Evolutionary conservation across 2,888 invertebrate genomes (phyloP).

Genomic region (Chloroclystis v-ata): DNA sequence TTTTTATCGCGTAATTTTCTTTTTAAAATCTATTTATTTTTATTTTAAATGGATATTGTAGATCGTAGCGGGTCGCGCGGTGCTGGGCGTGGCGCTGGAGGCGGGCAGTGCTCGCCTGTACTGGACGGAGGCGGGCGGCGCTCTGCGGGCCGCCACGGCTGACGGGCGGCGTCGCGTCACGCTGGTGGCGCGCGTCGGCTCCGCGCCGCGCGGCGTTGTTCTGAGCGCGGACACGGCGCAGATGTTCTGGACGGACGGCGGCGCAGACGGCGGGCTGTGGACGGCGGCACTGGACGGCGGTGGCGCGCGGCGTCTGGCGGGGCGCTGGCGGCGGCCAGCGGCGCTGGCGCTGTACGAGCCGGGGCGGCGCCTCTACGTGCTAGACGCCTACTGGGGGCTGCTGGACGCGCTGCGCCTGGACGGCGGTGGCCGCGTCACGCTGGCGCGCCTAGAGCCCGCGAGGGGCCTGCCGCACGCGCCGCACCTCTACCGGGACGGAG

Average conservation of each 20-base stretch:
- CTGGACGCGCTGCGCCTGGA: constrained; percentile 84
- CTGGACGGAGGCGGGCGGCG: constrained; percentile 79
- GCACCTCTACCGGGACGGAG: constrained; percentile 13
- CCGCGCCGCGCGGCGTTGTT: constrained; percentile 84
- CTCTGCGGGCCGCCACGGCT: constrained; percentile 27
- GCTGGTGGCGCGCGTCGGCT: constrained; percentile 66
- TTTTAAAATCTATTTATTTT: no score
- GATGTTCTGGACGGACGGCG: constrained; percentile 86
- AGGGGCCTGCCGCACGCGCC: constrained; percentile 17
- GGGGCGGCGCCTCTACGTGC: constrained; percentile 88
- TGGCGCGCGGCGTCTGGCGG: constrained; percentile 67
- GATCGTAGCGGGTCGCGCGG: constrained; percentile 78
- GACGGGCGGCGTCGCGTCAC: constrained; percentile 78
- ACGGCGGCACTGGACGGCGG: constrained; percentile 82
- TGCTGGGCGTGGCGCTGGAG: constrained; percentile 87
- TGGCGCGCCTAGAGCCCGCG: constrained; percentile 38
- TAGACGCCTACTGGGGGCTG: constrained; percentile 86
- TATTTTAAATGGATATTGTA: no score
- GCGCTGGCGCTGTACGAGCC: constrained; percentile 87
- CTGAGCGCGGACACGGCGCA: constrained; percentile 78
- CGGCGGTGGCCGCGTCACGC: constrained; percentile 79
- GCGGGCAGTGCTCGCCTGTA: constrained; percentile 83
- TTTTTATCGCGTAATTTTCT: no score
- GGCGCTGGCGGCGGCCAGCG: constrained; percentile 83
- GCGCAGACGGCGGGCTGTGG: constrained; percentile 79